phyloP scores from a whole-genome alignment of 2,113 vertebrate genomes.

The Propithecus coquereli region DNA sequence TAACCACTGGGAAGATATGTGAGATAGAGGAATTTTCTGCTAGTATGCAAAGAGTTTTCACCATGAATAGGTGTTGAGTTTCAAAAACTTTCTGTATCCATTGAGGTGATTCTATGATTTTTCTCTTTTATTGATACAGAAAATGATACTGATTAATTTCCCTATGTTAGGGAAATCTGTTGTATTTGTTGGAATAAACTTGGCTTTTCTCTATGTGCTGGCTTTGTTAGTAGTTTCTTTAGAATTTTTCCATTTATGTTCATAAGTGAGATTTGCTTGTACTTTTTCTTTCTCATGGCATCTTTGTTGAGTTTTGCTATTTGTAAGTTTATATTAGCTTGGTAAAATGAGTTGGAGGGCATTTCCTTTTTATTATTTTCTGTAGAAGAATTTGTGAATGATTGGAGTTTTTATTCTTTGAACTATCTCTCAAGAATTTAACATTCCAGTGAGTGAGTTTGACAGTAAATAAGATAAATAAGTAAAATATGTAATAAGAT shows the following conservation, averaged over 20 bases:
- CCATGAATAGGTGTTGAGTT: background rate
- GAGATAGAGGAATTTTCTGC: background rate
- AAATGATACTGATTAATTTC: background rate
- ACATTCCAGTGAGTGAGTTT: background rate
- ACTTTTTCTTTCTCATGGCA: background rate
- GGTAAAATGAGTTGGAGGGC: background rate
- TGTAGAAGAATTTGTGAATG: background rate
- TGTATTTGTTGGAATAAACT: background rate
- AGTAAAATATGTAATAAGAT: background rate
- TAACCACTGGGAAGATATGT: background rate
- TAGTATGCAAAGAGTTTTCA: background rate
- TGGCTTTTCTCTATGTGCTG: background rate
- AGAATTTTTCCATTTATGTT: background rate
- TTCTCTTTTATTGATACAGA: slow-evolving; percentile 1
- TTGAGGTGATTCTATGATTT: background rate
- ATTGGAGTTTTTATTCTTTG: background rate
- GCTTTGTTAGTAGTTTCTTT: background rate
- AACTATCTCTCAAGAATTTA: background rate
- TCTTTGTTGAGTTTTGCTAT: background rate
- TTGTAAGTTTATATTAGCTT: background rate
- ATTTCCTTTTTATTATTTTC: background rate
- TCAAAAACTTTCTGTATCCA: background rate
- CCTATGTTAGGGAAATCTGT: background rate
- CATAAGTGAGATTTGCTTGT: background rate
- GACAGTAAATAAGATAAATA: background rate